Conservation (phyloP, 2,888 invertebrate species). For the Gari tellinella region DNA sequence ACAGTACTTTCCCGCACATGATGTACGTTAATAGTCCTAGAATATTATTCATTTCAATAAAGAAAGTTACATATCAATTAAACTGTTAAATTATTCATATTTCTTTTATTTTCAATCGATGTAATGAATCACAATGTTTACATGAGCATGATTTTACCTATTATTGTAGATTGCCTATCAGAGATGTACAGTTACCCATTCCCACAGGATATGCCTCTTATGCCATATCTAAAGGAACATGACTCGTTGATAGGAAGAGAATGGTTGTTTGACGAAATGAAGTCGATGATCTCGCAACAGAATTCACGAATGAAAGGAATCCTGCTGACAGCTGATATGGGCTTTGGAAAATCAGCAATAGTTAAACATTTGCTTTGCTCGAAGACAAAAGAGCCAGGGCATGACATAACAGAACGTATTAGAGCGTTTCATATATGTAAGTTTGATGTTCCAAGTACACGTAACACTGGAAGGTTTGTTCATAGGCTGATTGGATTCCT, state of each 20-base stretch:
- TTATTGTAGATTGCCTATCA: conserved; percentile 13
- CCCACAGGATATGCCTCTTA: conserved; percentile 15
- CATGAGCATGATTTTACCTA: too few relatives aligned
- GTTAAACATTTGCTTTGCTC: too few relatives aligned
- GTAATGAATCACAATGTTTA: too few relatives aligned
- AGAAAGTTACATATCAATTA: too few relatives aligned
- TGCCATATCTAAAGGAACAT: conserved; percentile 2
- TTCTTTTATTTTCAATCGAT: too few relatives aligned
- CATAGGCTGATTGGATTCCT: conserved; percentile 26
- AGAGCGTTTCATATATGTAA: conserved; percentile 27
- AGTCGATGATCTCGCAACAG: too few relatives aligned
- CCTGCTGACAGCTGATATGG: conserved; percentile 19
- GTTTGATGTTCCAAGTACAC: conserved; percentile 23
- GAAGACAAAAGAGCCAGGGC: not conserved
- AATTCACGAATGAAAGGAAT: conserved; percentile 9
- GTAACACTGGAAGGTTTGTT: conserved; percentile 16
- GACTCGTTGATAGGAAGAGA: conserved; percentile 1
- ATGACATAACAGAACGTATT: not conserved
- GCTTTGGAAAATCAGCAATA: conserved; percentile 37
- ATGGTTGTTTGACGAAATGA: conserved; percentile 22
- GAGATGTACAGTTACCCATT: conserved; percentile 16
- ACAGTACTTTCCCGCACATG: too few relatives aligned
- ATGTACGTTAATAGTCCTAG: too few relatives aligned
- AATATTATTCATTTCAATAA: too few relatives aligned
- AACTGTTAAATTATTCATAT: too few relatives aligned